These are phyloP conservation scores for Heliconius cydno DNA, from an alignment of 2,888 invertebrate genomes.

Conservation along the genomic window DNA sequence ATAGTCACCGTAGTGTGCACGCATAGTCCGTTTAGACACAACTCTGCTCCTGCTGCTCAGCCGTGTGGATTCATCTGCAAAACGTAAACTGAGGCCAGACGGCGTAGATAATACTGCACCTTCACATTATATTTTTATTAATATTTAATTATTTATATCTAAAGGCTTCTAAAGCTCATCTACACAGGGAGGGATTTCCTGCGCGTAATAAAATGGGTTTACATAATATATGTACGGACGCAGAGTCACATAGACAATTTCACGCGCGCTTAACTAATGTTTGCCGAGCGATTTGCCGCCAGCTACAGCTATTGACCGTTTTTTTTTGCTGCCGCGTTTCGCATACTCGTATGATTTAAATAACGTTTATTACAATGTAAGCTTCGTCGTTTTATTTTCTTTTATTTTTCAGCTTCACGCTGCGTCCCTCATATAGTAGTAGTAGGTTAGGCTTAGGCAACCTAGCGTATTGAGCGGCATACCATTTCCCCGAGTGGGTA, in stretches of 20 bases:
- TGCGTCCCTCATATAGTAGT: no score
- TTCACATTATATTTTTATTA: slow-evolving; percentile 24
- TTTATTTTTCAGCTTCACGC: no score
- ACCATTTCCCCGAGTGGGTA: no score
- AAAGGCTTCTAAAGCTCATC: slow-evolving; percentile 11
- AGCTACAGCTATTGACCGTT: slow-evolving; percentile 53
- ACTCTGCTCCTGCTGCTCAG: slow-evolving; percentile 19
- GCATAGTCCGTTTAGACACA: slow-evolving; percentile 9
- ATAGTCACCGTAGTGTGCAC: not conserved
- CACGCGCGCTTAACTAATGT: slow-evolving; percentile 77
- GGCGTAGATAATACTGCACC: slow-evolving; percentile 15
- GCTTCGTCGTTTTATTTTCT: not conserved
- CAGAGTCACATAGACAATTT: slow-evolving; percentile 69
- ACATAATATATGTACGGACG: slow-evolving; percentile 64
- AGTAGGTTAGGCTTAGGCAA: no score
- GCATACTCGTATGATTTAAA: slow-evolving; percentile 25
- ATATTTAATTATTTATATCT: slow-evolving; percentile 26
- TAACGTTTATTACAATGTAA: not conserved
- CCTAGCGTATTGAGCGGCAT: no score
- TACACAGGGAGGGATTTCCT: slow-evolving; percentile 27
- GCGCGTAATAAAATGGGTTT: slow-evolving; percentile 52
- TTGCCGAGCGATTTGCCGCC: slow-evolving; percentile 75
- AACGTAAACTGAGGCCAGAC: slow-evolving; percentile 18
- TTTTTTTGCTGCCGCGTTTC: slow-evolving; percentile 46
- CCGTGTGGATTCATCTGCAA: slow-evolving; percentile 28